Percentiles rank a stretch among this genome's conserved stretches.
phyloP scores from a whole-genome alignment of 2,888 invertebrate genomes.

The Scrobipalpa atriplicella region DNA sequence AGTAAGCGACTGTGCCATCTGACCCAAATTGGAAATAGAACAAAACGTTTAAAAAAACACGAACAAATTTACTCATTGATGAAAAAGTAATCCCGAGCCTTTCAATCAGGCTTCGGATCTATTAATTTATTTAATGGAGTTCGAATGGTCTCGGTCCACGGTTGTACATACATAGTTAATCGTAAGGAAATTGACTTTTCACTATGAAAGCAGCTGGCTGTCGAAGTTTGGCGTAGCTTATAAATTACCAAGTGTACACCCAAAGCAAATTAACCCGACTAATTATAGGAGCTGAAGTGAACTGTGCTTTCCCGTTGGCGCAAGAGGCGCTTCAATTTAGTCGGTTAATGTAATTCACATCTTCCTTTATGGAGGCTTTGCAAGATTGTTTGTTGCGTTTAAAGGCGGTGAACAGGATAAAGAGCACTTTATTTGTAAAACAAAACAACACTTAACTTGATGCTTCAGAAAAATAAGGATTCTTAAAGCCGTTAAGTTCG shows the following conservation, averaged over 20 bases:
- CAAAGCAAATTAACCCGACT: slow-evolving; percentile 6
- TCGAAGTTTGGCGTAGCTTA: slow-evolving; percentile 7
- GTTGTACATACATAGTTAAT: slow-evolving; percentile 26
- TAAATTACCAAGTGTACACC: slow-evolving; percentile 18
- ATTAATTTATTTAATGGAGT: slow-evolving; percentile 21
- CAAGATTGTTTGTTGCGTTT: no score
- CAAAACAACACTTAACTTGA: no score
- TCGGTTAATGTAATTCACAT: slow-evolving; percentile 2
- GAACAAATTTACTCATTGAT: neutral
- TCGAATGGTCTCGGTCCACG: slow-evolving; percentile 13
- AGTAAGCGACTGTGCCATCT: neutral
- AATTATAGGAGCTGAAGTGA: slow-evolving; percentile 10
- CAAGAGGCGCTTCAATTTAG: neutral
- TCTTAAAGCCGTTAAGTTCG: no score
- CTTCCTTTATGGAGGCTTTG: no score
- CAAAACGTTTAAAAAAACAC: neutral
- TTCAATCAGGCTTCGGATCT: slow-evolving; percentile 4
- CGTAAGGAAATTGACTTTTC: slow-evolving; percentile 24
- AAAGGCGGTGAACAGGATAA: no score
- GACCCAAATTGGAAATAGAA: neutral
- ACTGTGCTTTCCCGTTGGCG: neutral
- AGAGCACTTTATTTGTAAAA: no score
- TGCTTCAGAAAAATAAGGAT: no score
- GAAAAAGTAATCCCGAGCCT: slow-evolving; percentile 16
- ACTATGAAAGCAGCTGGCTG: slow-evolving; percentile 8